These are phyloP conservation scores for Leptopilina boulardi DNA, from an alignment of 1,140 invertebrate genomes.

Conservation along the genomic window DNA sequence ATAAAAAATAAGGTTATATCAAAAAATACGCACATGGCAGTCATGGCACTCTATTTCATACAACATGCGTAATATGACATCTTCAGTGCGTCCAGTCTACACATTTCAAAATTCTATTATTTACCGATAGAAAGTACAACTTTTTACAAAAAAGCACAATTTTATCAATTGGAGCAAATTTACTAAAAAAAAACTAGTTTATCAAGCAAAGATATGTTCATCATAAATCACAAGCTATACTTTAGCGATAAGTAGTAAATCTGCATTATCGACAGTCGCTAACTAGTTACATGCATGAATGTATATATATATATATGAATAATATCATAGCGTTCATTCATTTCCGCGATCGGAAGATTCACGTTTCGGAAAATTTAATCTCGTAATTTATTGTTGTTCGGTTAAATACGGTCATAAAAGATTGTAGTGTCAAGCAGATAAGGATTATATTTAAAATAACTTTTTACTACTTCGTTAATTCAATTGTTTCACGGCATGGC, in stretches of 20 bases:
- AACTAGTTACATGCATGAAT: not conserved
- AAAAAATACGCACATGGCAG: no score
- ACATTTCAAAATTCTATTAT: no score
- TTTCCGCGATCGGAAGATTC: conserved; percentile 26
- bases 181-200: no score
- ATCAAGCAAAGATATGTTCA: not conserved
- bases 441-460: not conserved
- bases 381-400: conserved; percentile 20
- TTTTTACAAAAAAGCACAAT: no score
- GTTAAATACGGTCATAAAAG: not conserved
- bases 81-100: no score
- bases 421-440: not conserved
- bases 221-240: not conserved
- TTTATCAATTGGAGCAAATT: not conserved
- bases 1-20: no score
- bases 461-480: not conserved
- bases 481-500: conserved; percentile 4
- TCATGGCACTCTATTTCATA: no score
- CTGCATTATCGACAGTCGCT: not conserved
- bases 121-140: no score
- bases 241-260: not conserved
- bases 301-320: not conserved
- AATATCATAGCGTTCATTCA: not conserved
- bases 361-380: not conserved
- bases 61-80: no score